Conservation (phyloP, 1,140 invertebrate genomes). For the Latrodectus geometricus region DNA sequence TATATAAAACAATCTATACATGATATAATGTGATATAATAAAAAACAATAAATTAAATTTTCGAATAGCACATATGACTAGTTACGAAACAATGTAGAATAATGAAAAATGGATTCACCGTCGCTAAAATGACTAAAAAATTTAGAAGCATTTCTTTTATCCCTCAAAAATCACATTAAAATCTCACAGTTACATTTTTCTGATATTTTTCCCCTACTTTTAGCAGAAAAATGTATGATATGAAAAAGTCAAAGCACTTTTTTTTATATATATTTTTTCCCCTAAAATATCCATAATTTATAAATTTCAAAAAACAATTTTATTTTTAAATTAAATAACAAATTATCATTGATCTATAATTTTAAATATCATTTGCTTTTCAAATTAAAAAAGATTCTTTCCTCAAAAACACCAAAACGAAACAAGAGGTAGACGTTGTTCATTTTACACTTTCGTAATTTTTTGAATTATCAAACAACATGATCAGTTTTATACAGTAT, state of each 20-base stretch:
- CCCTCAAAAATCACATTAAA: no score
- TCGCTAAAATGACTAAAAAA: not conserved
- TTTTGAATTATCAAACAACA: no score
- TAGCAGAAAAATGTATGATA: not conserved
- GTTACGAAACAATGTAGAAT: not conserved
- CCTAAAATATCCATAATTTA: not conserved
- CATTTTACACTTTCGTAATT: no score
- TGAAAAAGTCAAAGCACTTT: not conserved
- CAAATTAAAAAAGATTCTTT: no score
- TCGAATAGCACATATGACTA: not conserved
- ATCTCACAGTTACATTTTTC: not conserved
- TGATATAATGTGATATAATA: not conserved
- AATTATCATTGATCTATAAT: no score
- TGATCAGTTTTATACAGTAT: no score
- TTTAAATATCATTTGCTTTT: no score
- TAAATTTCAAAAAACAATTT: not conserved
- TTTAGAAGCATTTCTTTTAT: not conserved
- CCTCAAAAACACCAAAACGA: no score
- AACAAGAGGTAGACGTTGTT: no score
- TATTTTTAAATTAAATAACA: no score
- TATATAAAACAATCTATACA: not conserved
- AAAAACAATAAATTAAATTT: conserved; percentile 1
- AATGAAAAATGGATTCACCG: not conserved
- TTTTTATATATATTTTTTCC: not conserved
- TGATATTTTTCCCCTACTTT: not conserved